Base-by-base conservation (phyloP, 2,113 vertebrate species). In the Platanista minor region DNA sequence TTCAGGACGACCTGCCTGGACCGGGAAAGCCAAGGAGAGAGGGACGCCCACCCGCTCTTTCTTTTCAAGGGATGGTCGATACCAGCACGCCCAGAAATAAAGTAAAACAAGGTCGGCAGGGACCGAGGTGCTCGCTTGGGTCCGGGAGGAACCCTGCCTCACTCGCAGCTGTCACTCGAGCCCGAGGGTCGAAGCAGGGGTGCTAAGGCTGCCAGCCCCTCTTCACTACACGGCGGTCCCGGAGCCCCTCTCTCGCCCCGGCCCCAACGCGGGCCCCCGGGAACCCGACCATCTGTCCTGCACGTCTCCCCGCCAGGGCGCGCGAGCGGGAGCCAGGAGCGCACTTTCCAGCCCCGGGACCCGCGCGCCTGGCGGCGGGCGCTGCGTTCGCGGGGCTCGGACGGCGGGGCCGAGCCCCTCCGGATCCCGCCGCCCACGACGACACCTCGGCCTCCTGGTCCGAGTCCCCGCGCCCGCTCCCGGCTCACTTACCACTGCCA, bases 131-230 rank as follows among this genome's bases (percentile, higher is more conserved):
- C 90, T 59, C n/a, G 31, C 3, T 36, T 5, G 57, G 62, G n/a
- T 81, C 52, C 78, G 21, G 6, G 21, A 12, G 67, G 59, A 54
- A n/a, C 77, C 75, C 39, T 25, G 61, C 77, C 69, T 86, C 74
- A 17, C 46, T 90, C 86, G 36, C 43, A 78, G 83, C 84, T 96
- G 96, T 93, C 97, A 91, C 78, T 21, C 3, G n/a, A 91, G 41
- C 67, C 72, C 17, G 1, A 71, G 43, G 57, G 33, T 54, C 39
- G 12, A 41, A 21, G 46, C n/a, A 31, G 43, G 23, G 71, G 78
- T 14, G 62, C 36, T 31, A 80, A 36, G 57, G n/a, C 57, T 33
- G 41, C 33, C 33, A 29, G 20, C 3, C 52, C 46, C 57, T 5
- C 49, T 41, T 6, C 49, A 1, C 31, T 2, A 3, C 12, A 25